Base-by-base conservation (phyloP, 2,888 invertebrate species). In the Meteorus colon region DNA sequence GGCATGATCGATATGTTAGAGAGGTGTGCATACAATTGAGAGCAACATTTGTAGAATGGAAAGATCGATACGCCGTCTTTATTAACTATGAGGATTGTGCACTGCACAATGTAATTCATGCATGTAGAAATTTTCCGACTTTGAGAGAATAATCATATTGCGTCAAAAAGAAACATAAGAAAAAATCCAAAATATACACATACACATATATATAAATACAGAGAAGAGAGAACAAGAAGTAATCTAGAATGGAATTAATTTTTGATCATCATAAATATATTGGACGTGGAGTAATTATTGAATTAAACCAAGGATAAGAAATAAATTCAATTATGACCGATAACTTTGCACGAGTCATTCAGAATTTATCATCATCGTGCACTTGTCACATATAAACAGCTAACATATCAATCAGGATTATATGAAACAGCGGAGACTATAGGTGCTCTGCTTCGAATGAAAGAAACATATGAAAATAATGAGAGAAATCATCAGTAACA, bases 261-360 rank as follows among this genome's bases (percentile, higher is more conserved):
- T 85, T 82, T 83, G 82, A 84, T 84, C 81, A 83, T 83, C 79
- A 83, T 84, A 84, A 85, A 63, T 63, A n/a, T 31, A 63, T 29
- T 34, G 16, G 34, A 34, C 16, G 63, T 63, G 63, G 63, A 63
- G 34, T 31, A 63, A 63, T 63, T 63, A 34, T 31, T n/a, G 27
- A 67, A 66, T 16, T 29, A 2, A 63, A 72, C 41, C 27, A 67
- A 67, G 41, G 8, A 41, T 41, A 10, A 19, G 19, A 37, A 10
- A 45, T 0, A 45, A 67, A 24, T 60, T 29, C 14, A 16, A 34
- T 34, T 63, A 3, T 34, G 63, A 34, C 63, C 34, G 31, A 63
- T 34, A 63, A 34, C 31, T 62, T 8, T 16, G 63, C 63, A 34
- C 63, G 34, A 63, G 4, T 45, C 37, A 67, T 67, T 41, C 14